Evolutionary conservation across 2,113 vertebrate species (phyloP), one percentile per base, ranked within the genome.

Genomic region (Australoheros scitulus): DNA sequence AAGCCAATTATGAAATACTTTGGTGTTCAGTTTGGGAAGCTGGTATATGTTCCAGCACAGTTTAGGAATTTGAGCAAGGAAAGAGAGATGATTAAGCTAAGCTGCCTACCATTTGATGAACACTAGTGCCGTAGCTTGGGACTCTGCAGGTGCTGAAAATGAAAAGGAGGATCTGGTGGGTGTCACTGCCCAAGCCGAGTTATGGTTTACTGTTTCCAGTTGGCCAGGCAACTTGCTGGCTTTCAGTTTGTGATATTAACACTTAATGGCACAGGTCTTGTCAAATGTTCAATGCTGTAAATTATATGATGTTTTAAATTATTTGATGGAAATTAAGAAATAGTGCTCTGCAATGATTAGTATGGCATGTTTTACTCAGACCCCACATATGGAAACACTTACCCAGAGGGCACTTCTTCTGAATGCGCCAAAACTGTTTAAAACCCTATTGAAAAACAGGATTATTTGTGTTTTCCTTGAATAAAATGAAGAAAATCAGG

Each of bases 161-260:
- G 38, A 68, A 47, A 68, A 70, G 26, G 64, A 70, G 26, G 64
- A 47, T 29, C 22, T 47, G 10, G 41, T 43, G 41, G 64, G 41
- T 5, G 0, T 50, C 24, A 10, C 41, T 18, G 24, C 50, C 2
- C 0, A 70, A 70, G 50, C 6, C 24, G 18, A 20, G 43, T 18
- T 26, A 70, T 29, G 50, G 41, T 9, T 29, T 70, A 50, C 47
- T 24, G 22, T 20, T 70, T 50, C 41, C 64, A 1, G 41, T 50
- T 15, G 14, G 47, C 6, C 50, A 18, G 22, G 41, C 41, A 47
- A 5, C 47, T 68, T 68, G 24, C 64, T 70, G 41, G 47, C 41
- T 68, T 68, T 29, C 26, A 29, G 15, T 47, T 50, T 68, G 64
- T 50, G 41, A 29, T 29, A 20, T 43, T 24, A 50, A 70, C 17